Base-by-base conservation (phyloP, 64 coral and sea anemone genomes). In the Orbicella faveolata region DNA sequence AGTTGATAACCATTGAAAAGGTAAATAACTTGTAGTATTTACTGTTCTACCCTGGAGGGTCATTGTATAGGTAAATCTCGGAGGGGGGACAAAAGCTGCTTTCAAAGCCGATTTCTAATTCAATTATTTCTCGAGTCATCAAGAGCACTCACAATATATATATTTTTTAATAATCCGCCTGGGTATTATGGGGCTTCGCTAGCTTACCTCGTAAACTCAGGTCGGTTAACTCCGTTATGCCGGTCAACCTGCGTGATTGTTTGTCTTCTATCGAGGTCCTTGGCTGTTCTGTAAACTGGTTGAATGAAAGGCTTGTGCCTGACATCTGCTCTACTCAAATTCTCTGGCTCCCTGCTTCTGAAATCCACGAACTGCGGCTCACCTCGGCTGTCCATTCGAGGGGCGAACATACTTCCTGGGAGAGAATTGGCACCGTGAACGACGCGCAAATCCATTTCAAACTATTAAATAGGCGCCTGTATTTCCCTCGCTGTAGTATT, bases 351-450 rank as follows among this genome's bases (percentile, higher is more conserved):
- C 36, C 36, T 85, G 36, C 82, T 70, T 85, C 64, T 48, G 68
- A 85, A 85, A 25, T 85, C 82, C 36, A 52, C 21, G 48, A 85
- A 85, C 9, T 41, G 82, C 13, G 19, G 39, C 36, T 85, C 82
- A 9, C 36, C 82, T n/a, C 82, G 67, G 67, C 25, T 70, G 10
- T 70, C 67, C 67, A 70, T 26, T 70, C 67, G 82, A 3, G 64
- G 65, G n/a, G 23, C 36, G 41, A 85, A 85, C 82, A 85, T 73
- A 2, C 39, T 72, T 25, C 82, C 82, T 85, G 20, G 18, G 82
- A 85, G 37, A 85, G 82, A 85, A 68, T 70, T 72, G n/a, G 82
- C n/a, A 72, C 65, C 82, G 65, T 85, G 82, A 85, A 33, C 82
- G 53, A 85, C 21, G 12, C 41, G 65, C 63, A 85, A 72, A 85